Evolutionary conservation across 2,888 invertebrate species (phyloP), one percentile per base, ranked within the genome.

Genomic region (Pantelozetes paolii): DNA sequence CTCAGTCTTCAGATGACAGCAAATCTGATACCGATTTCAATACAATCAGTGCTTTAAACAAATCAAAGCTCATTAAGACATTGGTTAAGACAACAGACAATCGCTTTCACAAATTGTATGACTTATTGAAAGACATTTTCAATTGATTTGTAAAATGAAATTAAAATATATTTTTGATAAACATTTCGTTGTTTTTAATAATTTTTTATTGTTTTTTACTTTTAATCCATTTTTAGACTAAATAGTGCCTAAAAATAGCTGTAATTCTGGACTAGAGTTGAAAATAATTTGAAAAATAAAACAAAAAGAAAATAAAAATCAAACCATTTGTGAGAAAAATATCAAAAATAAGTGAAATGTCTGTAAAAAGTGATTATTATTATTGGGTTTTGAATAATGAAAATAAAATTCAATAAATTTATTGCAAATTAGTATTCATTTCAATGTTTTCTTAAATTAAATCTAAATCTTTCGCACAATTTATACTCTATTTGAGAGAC

Each of bases 211-310:
- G 62, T 36, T 20, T 64, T 36, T 32, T 0, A 11, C 20, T 36
- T 45, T 45, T 45, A 23, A 45, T 67, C 67, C 42, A 40, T 36
- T 64, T 64, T 36, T 11, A 28, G 3, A 15, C 32, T n/a, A n/a
- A n/a, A n/a, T n/a, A n/a, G n/a, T n/a, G n/a, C n/a, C n/a, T n/a
- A n/a, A n/a, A n/a, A n/a, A n/a, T n/a, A n/a, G n/a, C n/a, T n/a
- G n/a, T n/a, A n/a, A 67, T 9, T 67, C 67, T 67, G 69, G 69
- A 69, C 69, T 69, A 69, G 69, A 42, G 45, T 69, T 42, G 26
- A 54, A 59, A 32, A 28, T n/a, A 48, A 48, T 20, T 48, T 9
- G 6, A 32, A 32, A 59, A 59, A 59, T n/a, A 23, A 57, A 57
- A 57, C 30, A 30, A 28, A 59, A 48, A 48, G 2, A 48, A 48